phyloP scores from a whole-genome alignment of 2,797 vertebrate genomes.

The Aphelocoma californica region DNA sequence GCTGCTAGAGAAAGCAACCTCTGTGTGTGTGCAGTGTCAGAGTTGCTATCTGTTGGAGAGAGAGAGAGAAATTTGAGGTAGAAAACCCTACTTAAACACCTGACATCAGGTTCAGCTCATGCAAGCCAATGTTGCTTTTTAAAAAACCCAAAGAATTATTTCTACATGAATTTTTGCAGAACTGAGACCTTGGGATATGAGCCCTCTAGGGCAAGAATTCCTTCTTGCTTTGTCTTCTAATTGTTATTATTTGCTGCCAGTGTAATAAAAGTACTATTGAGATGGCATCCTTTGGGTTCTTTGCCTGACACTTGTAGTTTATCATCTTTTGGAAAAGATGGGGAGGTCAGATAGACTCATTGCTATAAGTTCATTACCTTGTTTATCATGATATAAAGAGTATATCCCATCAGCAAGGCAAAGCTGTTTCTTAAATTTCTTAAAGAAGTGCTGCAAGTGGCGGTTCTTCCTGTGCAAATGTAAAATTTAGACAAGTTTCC shows the following conservation, averaged over 20 bases:
- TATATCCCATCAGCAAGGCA: background rate
- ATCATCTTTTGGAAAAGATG: background rate
- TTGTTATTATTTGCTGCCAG: background rate
- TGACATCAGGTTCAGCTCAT: background rate
- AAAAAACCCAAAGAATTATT: background rate
- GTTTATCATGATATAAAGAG: background rate
- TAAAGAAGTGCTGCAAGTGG: background rate
- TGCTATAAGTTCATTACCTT: background rate
- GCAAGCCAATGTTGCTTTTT: background rate
- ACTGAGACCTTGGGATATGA: background rate
- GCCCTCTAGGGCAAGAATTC: background rate
- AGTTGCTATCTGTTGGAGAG: background rate
- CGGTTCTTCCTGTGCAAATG: background rate
- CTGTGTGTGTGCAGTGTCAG: background rate
- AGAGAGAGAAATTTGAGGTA: background rate
- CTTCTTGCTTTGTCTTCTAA: background rate
- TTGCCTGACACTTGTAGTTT: background rate
- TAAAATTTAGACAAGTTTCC: background rate
- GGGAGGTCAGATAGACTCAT: background rate
- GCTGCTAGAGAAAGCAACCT: background rate
- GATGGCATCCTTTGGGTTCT: background rate
- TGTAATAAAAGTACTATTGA: background rate
- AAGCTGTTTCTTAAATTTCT: background rate
- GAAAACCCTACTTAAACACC: background rate
- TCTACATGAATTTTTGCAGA: background rate